A percentile compares a stretch with the other conserved stretches of the same genome.
phyloP scores from a whole-genome alignment of 2,797 vertebrate species.

The Okamejei kenojei region DNA sequence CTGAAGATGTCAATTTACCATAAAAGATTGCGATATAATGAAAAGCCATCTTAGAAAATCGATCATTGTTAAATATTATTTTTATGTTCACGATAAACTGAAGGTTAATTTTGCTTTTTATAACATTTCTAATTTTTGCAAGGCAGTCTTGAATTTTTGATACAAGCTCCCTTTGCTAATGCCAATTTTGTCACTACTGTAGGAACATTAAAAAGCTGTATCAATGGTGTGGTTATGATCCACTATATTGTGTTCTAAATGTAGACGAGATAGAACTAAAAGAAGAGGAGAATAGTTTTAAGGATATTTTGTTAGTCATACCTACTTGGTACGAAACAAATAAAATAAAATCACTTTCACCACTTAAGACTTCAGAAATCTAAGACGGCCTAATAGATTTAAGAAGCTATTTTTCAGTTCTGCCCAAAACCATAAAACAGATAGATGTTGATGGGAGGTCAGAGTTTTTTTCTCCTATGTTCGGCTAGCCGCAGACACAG shows the following conservation, averaged over 20 bases:
- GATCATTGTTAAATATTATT: not conserved
- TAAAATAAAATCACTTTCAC: not conserved
- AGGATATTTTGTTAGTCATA: not conserved
- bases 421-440: slow-evolving; percentile 19
- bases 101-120: not conserved
- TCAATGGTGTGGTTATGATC: not conserved
- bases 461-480: slow-evolving; percentile 10
- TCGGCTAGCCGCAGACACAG: not conserved
- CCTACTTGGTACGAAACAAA: not conserved
- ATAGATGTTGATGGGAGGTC: not conserved
- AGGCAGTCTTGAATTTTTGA: not conserved
- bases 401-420: not conserved
- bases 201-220: not conserved
- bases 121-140: not conserved
- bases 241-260: not conserved
- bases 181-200: not conserved
- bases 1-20: not conserved
- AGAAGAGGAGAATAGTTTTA: not conserved
- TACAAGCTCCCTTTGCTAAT: not conserved
- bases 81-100: not conserved
- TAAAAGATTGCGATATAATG: not conserved
- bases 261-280: not conserved
- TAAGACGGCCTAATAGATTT: not conserved
- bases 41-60: not conserved
- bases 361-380: slow-evolving; percentile 1